Evolutionary conservation across 2,113 vertebrate species (phyloP).

Genomic region (Brachypodius melanocephalos): DNA sequence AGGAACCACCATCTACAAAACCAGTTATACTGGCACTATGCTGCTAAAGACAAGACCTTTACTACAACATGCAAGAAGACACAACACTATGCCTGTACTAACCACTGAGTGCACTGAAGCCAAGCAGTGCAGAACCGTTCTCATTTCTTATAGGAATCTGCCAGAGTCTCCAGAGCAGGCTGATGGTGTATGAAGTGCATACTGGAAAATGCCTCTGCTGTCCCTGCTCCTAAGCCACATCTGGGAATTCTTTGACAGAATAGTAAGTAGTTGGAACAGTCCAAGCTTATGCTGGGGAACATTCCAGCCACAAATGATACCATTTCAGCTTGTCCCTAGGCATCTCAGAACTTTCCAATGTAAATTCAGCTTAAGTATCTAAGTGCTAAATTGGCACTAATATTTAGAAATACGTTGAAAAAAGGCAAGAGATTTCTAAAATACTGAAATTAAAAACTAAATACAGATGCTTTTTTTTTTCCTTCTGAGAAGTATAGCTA

Average conservation of each 20-base stretch:
- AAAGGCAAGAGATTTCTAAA: not conserved
- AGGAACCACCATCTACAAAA: not conserved
- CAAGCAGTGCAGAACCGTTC: not conserved
- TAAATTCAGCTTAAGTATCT: not conserved
- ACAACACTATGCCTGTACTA: fast-evolving
- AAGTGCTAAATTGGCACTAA: not conserved
- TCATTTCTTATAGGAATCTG: fast-evolving
- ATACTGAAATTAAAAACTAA: not conserved
- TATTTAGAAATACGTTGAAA: not conserved
- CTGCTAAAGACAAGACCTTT: not conserved
- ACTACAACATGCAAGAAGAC: not conserved
- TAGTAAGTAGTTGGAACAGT: not conserved
- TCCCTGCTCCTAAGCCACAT: not conserved
- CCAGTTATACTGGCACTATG: not conserved
- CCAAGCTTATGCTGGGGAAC: not conserved
- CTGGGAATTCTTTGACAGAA: not conserved
- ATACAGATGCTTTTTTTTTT: not conserved
- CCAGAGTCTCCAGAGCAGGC: not conserved
- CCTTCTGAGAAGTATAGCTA: not conserved
- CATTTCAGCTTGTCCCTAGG: not conserved
- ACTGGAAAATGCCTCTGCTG: not conserved
- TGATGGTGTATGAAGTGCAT: not conserved
- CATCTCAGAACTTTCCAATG: not conserved
- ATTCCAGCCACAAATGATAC: not conserved
- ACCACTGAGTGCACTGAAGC: not conserved